Conservation (phyloP, 2,113 vertebrate genomes). For the Myiopsitta monachus region DNA sequence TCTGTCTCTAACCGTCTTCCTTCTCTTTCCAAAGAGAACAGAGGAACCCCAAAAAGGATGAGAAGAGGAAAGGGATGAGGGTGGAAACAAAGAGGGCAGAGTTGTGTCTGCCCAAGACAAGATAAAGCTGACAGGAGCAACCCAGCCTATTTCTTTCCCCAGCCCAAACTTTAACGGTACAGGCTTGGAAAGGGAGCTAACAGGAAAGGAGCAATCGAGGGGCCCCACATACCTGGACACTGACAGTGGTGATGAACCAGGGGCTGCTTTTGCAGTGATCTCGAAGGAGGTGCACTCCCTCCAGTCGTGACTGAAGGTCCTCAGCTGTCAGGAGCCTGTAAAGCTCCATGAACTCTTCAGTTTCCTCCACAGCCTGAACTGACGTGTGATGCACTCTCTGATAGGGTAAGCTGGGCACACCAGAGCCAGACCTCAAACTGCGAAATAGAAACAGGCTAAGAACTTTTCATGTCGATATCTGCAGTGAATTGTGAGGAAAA, state of each 20-base stretch:
- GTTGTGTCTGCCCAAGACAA: too few species aligned
- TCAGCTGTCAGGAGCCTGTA: too few species aligned
- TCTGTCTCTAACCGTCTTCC: neutral
- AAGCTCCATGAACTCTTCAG: neutral
- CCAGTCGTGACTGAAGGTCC: too few species aligned
- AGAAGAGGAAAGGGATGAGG: neutral
- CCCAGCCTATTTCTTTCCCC: too few species aligned
- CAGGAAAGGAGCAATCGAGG: neutral
- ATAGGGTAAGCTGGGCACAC: accelerated
- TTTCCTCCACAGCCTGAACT: neutral
- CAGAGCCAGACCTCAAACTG: neutral
- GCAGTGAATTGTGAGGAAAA: neutral
- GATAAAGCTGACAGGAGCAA: too few species aligned
- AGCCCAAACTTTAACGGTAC: neutral
- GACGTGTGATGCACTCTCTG: neutral
- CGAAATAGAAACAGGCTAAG: neutral
- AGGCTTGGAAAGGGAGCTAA: neutral
- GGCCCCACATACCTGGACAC: slow-evolving; percentile 51
- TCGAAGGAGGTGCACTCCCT: too few species aligned
- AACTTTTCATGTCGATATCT: neutral
- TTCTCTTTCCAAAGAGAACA: neutral
- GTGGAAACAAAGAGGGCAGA: neutral
- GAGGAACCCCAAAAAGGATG: neutral
- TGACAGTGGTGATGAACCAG: neutral
- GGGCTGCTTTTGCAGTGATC: too few species aligned